Evolutionary conservation across 2,113 vertebrate genomes (phyloP).

Genomic region (Laticauda colubrina): DNA sequence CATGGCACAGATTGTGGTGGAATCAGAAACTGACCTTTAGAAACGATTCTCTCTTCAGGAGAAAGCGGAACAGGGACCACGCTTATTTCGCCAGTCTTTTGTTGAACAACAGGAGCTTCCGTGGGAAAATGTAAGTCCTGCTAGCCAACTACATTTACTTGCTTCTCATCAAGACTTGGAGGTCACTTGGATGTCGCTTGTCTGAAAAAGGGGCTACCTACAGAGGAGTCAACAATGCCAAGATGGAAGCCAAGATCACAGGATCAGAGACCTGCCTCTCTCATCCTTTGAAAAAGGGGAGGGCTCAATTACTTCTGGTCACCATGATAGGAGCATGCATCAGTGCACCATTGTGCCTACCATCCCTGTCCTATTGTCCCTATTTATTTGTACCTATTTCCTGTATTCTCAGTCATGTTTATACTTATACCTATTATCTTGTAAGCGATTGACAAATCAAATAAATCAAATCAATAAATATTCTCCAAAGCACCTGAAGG

Average conservation of each 20-base stretch:
- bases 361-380: too few relatives aligned
- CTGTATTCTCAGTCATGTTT: too few relatives aligned
- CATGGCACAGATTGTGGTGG: background rate
- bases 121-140: background rate
- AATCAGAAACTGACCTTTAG: background rate
- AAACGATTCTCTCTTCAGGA: background rate
- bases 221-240: background rate
- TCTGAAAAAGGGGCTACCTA: background rate
- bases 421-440: too few relatives aligned
- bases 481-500: background rate
- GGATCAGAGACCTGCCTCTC: background rate
- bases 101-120: background rate
- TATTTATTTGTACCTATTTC: too few relatives aligned
- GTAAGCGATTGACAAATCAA: too few relatives aligned
- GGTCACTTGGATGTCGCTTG: background rate
- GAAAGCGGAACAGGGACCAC: background rate
- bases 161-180: background rate
- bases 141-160: background rate
- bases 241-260: background rate
- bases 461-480: too few relatives aligned
- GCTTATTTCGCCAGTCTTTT: background rate
- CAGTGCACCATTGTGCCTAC: too few relatives aligned
- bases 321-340: background rate
- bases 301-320: background rate
- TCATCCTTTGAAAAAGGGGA: background rate